These are phyloP conservation scores for Periophthalmus modestus DNA, from an alignment of 2,113 vertebrate genomes.

Conservation along the genomic window DNA sequence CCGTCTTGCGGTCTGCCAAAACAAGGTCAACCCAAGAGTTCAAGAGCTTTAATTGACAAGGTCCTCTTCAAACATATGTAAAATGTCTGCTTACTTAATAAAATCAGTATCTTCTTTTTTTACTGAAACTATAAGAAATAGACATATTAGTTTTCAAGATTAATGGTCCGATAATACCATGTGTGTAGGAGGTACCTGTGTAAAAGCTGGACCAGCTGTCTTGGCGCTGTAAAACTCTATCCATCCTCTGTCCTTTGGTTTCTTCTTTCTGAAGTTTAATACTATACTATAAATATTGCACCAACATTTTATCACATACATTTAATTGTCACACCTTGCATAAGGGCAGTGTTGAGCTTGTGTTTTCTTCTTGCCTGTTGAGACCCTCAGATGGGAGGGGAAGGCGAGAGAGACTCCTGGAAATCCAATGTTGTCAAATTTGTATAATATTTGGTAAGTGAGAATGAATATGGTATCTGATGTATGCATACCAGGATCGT, in stretches of 20 bases:
- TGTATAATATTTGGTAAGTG: not conserved
- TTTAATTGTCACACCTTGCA: slow-evolving; percentile 56
- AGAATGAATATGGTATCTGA: not conserved
- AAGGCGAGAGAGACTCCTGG: slow-evolving; percentile 74
- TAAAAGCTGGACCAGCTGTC: slow-evolving; percentile 76
- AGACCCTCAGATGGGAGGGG: slow-evolving; percentile 47
- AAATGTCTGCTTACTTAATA: slow-evolving; percentile 49
- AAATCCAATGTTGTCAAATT: slow-evolving; percentile 4
- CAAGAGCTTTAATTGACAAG: not conserved
- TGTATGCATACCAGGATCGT: slow-evolving; percentile 64
- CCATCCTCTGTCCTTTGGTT: slow-evolving; percentile 45
- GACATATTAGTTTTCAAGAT: slow-evolving; percentile 4
- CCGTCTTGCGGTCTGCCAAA: slow-evolving; percentile 64
- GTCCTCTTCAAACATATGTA: not conserved
- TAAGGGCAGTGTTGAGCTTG: slow-evolving; percentile 58
- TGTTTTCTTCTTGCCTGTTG: slow-evolving; percentile 37
- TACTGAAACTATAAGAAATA: slow-evolving; percentile 47
- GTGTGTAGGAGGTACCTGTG: slow-evolving; percentile 46
- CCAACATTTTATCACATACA: not conserved
- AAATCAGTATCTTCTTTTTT: slow-evolving; percentile 66
- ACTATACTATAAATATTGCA: not conserved
- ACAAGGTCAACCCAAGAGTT: not conserved
- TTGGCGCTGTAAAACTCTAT: slow-evolving; percentile 62
- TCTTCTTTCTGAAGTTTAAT: slow-evolving; percentile 63
- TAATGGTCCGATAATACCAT: not conserved